phyloP scores from a whole-genome alignment of 2,888 invertebrate species.

The Allophyes oxyacanthae region DNA sequence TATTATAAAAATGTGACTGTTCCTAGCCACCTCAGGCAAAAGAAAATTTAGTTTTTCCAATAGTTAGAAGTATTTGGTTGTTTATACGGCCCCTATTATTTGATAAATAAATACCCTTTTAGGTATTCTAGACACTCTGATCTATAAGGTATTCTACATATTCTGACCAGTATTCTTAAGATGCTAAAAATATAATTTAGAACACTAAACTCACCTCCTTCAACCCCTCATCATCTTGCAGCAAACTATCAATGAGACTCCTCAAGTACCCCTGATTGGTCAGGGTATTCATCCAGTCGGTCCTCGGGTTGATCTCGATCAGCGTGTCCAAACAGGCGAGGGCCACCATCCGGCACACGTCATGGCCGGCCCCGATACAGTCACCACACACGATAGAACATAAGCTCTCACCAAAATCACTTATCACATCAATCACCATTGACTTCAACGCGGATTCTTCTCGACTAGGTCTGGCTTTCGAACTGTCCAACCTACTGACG shows the following conservation, averaged over 20 bases:
- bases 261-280: conserved; percentile 92
- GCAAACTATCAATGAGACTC: conserved; percentile 94
- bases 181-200: too few species aligned
- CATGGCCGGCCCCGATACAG: conserved; percentile 94
- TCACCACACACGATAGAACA: conserved; percentile 95
- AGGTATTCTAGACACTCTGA: too few species aligned
- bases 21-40: too few species aligned
- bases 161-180: too few species aligned
- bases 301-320: conserved; percentile 92
- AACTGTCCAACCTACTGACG: conserved; percentile 91
- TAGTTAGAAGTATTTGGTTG: too few species aligned
- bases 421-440: conserved; percentile 87
- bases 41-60: too few species aligned
- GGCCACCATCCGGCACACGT: conserved; percentile 96
- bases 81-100: too few species aligned
- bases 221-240: conserved; percentile 93
- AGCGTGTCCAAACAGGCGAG: conserved; percentile 94
- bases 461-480: conserved; percentile 70
- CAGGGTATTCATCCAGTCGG: conserved; percentile 85
- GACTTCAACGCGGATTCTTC: conserved; percentile 79
- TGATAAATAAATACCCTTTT: too few species aligned
- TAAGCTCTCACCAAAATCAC: conserved; percentile 94
- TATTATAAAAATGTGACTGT: too few species aligned
- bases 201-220: conserved; percentile 74
- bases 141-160: too few species aligned